Evolutionary conservation across 1,140 invertebrate genomes (phyloP).

Genomic region (Lerema accius): DNA sequence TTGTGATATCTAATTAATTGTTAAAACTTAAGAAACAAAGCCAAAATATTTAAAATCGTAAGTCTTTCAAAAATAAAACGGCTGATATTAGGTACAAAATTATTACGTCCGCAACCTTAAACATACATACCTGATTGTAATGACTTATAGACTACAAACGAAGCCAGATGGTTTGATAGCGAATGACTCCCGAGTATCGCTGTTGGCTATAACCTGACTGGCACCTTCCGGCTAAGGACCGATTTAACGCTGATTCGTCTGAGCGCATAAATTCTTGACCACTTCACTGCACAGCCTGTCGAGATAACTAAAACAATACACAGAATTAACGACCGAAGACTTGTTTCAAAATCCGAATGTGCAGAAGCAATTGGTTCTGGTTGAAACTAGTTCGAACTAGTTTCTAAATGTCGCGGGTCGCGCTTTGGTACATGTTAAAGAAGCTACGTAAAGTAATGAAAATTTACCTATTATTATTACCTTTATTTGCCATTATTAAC

Average conservation of each 20-base stretch:
- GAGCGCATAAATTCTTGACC: constrained; percentile 58
- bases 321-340: constrained; percentile 22
- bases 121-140: constrained; percentile 55
- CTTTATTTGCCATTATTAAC: no score
- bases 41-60: no score
- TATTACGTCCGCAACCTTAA: constrained; percentile 51
- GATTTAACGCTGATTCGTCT: constrained; percentile 57
- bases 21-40: no score
- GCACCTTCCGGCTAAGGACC: constrained; percentile 51
- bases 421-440: no score
- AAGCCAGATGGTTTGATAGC: constrained; percentile 62
- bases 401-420: neutral
- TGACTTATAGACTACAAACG: constrained; percentile 50
- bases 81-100: no score
- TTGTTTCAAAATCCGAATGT: constrained; percentile 11
- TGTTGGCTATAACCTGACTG: constrained; percentile 59
- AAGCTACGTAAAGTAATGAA: no score
- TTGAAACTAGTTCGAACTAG: neutral
- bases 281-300: constrained; percentile 47
- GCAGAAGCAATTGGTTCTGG: constrained; percentile 2
- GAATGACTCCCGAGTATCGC: constrained; percentile 54
- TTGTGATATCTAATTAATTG: no score
- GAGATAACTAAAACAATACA: constrained; percentile 55
- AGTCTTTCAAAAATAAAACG: no score
- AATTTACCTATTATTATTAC: no score